Percentiles rank a stretch among this genome's conserved stretches.
Conservation (phyloP, 2,888 invertebrate genomes). For the Anticlea derivata region DNA sequence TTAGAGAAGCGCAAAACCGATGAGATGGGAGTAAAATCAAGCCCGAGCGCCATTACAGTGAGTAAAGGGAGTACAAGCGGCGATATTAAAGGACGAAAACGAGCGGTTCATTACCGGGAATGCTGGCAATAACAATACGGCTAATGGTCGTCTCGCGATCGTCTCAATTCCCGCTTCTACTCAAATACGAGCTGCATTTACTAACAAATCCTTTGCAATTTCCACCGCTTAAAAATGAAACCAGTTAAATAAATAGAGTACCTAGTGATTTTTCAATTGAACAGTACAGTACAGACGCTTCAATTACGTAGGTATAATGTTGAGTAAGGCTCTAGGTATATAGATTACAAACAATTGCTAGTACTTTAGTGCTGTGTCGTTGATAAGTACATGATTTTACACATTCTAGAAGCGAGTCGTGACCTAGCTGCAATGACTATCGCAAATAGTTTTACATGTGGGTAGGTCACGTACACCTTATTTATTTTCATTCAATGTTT, state of each 20-base stretch:
- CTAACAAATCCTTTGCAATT: constrained; percentile 55
- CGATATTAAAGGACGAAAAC: constrained; percentile 78
- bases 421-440: constrained; percentile 37
- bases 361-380: constrained; percentile 33
- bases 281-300: constrained; percentile 46
- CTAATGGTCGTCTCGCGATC: constrained; percentile 74
- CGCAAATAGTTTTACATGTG: constrained; percentile 56
- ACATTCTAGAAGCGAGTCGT: constrained; percentile 38
- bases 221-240: constrained; percentile 27
- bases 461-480: constrained; percentile 73
- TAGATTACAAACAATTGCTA: constrained; percentile 46
- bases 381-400: constrained; percentile 34
- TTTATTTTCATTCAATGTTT: constrained; percentile 31
- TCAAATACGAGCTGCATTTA: constrained; percentile 60
- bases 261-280: constrained; percentile 36
- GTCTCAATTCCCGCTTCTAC: constrained; percentile 67
- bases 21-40: constrained; percentile 69
- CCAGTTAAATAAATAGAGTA: constrained; percentile 40
- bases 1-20: constrained; percentile 64
- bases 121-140: constrained; percentile 80
- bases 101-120: constrained; percentile 79
- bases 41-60: constrained; percentile 63
- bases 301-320: constrained; percentile 56
- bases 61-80: constrained; percentile 70
- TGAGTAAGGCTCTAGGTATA: constrained; percentile 47